phyloP scores from a whole-genome alignment of 1,140 invertebrate species.

The Habropoda laboriosa region DNA sequence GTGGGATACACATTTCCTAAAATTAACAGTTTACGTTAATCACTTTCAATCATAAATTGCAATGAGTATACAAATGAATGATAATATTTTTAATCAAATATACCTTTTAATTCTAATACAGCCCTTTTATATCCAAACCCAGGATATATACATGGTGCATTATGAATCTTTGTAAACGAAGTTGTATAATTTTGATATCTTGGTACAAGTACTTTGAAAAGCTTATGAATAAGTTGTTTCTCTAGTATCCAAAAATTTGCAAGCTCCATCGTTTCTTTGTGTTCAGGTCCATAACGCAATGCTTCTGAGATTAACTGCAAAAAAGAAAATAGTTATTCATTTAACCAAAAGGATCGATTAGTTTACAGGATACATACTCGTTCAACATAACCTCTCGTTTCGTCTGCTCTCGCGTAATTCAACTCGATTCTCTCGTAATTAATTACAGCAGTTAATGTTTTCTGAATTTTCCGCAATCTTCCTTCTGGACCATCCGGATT shows the following conservation, averaged over 20 bases:
- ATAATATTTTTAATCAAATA: background rate
- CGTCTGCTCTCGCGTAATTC: slow-evolving; percentile 88
- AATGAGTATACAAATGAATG: background rate
- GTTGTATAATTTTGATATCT: slow-evolving; percentile 87
- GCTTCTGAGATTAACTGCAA: slow-evolving; percentile 94
- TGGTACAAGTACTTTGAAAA: slow-evolving; percentile 96
- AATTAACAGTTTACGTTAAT: slow-evolving; percentile 23
- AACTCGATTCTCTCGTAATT: slow-evolving; percentile 95
- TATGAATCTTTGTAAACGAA: slow-evolving; percentile 89
- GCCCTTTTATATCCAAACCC: slow-evolving; percentile 82
- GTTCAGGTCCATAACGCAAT: slow-evolving; percentile 91
- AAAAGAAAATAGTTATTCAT: background rate
- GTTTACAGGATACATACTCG: slow-evolving; percentile 82
- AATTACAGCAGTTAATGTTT: slow-evolving; percentile 92
- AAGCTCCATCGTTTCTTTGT: slow-evolving; percentile 93
- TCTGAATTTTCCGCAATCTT: slow-evolving; percentile 88
- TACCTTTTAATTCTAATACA: slow-evolving; percentile 91
- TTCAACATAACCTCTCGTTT: slow-evolving; percentile 94
- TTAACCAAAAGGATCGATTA: background rate
- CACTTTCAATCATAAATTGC: background rate
- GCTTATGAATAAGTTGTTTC: slow-evolving; percentile 94
- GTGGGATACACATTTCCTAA: slow-evolving; percentile 75
- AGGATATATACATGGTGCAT: slow-evolving; percentile 85
- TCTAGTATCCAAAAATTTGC: slow-evolving; percentile 94
- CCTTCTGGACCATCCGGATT: slow-evolving; percentile 88